These are phyloP conservation scores for Ahaetulla prasina DNA, from an alignment of 2,113 vertebrate genomes.

Conservation along the genomic window DNA sequence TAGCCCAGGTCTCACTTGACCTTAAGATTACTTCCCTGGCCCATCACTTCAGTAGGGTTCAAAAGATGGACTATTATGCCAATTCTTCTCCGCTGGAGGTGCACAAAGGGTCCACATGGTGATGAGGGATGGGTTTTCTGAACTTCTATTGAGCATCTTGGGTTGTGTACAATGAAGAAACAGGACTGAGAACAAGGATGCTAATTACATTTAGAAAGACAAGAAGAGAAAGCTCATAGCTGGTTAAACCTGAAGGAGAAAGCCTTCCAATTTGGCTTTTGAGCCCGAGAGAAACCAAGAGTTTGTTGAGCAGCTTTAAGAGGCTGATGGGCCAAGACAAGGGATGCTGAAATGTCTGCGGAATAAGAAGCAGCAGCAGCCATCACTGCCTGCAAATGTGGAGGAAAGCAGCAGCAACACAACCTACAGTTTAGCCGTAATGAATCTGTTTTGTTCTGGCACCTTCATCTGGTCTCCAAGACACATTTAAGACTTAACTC, in stretches of 20 bases:
- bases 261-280: neutral
- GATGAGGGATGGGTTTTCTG: neutral
- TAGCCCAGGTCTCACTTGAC: neutral
- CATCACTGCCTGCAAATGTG: neutral
- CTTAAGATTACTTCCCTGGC: neutral
- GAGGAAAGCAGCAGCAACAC: neutral
- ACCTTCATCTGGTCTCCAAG: neutral
- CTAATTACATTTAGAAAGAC: neutral
- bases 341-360: neutral
- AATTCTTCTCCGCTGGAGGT: neutral
- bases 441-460: neutral
- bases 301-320: neutral
- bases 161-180: neutral
- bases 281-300: neutral
- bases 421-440: neutral
- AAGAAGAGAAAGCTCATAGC: neutral
- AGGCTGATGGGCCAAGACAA: neutral
- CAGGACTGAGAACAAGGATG: neutral
- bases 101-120: neutral
- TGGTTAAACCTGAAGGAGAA: neutral
- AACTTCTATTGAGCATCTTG: neutral
- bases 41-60: neutral
- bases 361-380: neutral
- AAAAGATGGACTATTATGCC: neutral
- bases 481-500: neutral